Base-by-base conservation (phyloP, 2,113 vertebrate species). In the Atractosteus spatula region DNA sequence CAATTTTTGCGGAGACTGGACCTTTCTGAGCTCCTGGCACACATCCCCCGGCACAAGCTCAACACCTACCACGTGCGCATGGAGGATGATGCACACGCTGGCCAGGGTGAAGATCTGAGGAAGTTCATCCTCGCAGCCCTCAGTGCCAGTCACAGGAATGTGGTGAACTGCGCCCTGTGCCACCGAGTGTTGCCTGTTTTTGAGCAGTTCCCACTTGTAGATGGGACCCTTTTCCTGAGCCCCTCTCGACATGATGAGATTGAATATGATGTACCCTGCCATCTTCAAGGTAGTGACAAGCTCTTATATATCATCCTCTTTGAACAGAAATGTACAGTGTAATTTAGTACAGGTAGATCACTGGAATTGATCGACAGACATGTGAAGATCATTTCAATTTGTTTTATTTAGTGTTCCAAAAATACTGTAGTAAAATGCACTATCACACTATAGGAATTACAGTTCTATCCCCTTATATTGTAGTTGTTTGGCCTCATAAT, bases 21-120 rank as follows among this genome's bases (percentile, higher is more conserved):
- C 90, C 94, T 99, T 1, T 96, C 97, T 0, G 97, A 99, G 89
- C 94, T 99, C 74, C 93, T 99, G 66, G 86, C 95, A 41, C 97
- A 98, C 82, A 89, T 99, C 80, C 97, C 97, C 16, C 91, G 97
- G 74, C 97, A 99, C 70, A 99, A 99, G 80, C 82, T 99, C 82
- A 99, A 99, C 93, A 97, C 97, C 69, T 99, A 99, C 87, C 97
- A 99, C 0, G 97, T 99, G 73, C 93, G 97, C 56, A 97, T 99
- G 97, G 97, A 99, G 89, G 97, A 99, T 0, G 97, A 99, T 11
- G 95, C 97, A 70, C 96, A 99, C 74, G 93, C 94, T 17, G 97
- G 97, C 67, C 97, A 99, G 91, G 97, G 97, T 59, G 97, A 99
- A 86, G 97, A 99, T 77, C 94, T 99, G 55, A 92, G 97, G 74